phyloP scores from a whole-genome alignment of 2,113 vertebrate genomes.

The Hemicordylus capensis region DNA sequence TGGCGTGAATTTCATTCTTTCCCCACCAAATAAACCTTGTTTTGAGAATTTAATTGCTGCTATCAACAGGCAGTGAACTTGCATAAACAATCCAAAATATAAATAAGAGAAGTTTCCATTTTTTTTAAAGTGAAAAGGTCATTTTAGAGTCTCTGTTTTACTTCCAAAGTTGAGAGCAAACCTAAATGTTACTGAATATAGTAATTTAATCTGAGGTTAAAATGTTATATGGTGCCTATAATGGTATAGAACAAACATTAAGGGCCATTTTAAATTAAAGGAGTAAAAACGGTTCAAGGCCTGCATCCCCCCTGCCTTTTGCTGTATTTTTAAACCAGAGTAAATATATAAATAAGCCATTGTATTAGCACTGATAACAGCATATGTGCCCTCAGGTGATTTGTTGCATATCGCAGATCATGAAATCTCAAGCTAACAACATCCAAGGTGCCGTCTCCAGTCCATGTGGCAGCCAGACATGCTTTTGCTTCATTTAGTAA shows the following conservation, averaged over 20 bases:
- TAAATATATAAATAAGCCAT: background rate
- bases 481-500: background rate
- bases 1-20: background rate
- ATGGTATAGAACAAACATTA: rapidly evolving
- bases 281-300: background rate
- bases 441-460: background rate
- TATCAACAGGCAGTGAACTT: background rate
- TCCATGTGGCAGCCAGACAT: conserved; percentile 14
- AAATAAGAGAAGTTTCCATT: background rate
- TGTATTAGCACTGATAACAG: background rate
- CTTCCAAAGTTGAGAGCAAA: background rate
- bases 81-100: background rate
- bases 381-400: background rate
- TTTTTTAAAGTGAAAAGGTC: background rate
- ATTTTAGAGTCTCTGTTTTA: background rate
- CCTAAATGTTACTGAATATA: rapidly evolving
- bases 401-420: background rate
- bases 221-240: background rate
- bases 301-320: rapidly evolving
- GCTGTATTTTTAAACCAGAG: background rate
- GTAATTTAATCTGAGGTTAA: background rate
- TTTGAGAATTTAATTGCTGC: background rate
- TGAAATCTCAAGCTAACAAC: background rate
- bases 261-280: rapidly evolving
- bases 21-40: background rate